A percentile compares a stretch with the other conserved stretches of the same genome.
Conservation (phyloP, 2,888 invertebrate genomes). For the Cheilosia impressa region DNA sequence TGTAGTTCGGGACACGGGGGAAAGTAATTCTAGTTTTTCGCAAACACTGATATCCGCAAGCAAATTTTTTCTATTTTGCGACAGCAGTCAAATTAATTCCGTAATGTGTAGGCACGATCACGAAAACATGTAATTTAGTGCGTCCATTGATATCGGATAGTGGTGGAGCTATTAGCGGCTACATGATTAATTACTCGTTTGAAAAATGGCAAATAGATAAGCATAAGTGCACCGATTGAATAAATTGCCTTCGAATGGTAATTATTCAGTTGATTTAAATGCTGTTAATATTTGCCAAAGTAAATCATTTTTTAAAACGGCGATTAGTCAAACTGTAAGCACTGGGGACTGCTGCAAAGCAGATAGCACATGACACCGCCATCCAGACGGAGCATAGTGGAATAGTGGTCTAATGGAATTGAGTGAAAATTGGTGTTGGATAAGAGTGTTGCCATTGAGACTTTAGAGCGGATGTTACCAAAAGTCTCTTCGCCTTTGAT, state of each 20-base stretch:
- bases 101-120: conserved; percentile 49
- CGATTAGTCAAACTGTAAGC: too few species aligned
- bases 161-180: conserved; percentile 21
- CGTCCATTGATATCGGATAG: conserved; percentile 28
- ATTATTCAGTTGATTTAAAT: conserved; percentile 61
- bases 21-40: too few species aligned
- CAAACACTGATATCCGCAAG: too few species aligned
- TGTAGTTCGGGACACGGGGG: not conserved
- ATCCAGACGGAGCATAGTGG: too few species aligned
- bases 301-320: not conserved
- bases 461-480: too few species aligned
- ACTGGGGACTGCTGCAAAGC: too few species aligned
- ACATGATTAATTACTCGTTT: conserved; percentile 54
- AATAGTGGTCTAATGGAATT: too few species aligned
- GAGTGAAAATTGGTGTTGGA: too few species aligned
- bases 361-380: too few species aligned
- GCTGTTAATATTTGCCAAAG: conserved; percentile 30
- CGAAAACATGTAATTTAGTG: conserved; percentile 43
- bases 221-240: conserved; percentile 57
- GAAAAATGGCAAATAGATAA: conserved; percentile 52
- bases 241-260: conserved; percentile 57
- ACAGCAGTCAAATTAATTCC: conserved; percentile 21
- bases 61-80: not conserved
- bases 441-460: too few species aligned
- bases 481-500: too few species aligned